A percentile compares a stretch with the other conserved stretches of the same genome.
Conservation (phyloP, 2,888 invertebrate species). For the Lagria hirta region DNA sequence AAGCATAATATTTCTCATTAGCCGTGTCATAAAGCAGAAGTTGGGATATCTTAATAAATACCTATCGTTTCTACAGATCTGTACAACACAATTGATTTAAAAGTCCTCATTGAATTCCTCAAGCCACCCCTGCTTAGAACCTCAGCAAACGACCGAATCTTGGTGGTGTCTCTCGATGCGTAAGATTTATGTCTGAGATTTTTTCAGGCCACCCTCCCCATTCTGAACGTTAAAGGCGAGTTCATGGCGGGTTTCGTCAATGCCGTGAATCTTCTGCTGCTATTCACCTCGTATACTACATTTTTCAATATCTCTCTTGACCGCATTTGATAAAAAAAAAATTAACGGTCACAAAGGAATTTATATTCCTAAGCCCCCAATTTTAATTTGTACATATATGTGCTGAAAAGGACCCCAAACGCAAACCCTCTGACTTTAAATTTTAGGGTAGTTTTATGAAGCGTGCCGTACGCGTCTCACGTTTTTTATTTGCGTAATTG, state of each 20-base stretch:
- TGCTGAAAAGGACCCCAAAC: not conserved
- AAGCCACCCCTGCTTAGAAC: slow-evolving; percentile 14
- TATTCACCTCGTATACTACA: slow-evolving; percentile 29
- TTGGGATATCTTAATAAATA: too few species aligned
- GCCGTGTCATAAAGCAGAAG: too few species aligned
- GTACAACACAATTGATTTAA: too few species aligned
- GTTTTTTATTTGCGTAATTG: slow-evolving; percentile 15
- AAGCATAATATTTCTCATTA: too few species aligned
- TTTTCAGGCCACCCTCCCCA: slow-evolving; percentile 28
- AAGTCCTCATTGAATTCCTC: slow-evolving; percentile 14
- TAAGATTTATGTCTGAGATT: slow-evolving; percentile 38
- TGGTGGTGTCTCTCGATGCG: slow-evolving; percentile 30
- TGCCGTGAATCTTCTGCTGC: slow-evolving; percentile 32
- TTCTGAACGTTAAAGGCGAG: slow-evolving; percentile 29
- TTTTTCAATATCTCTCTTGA: slow-evolving; percentile 31
- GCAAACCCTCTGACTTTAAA: slow-evolving; percentile 10
- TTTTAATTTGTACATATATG: slow-evolving; percentile 18
- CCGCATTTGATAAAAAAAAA: slow-evolving; percentile 18
- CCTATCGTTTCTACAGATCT: too few species aligned
- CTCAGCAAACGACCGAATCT: slow-evolving; percentile 15
- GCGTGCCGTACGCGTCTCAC: not conserved
- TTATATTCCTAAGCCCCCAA: too few species aligned
- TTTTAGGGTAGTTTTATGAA: slow-evolving; percentile 1
- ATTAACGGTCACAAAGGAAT: slow-evolving; percentile 16
- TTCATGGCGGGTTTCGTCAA: slow-evolving; percentile 29